Evolutionary conservation across 2,113 vertebrate species (phyloP), one percentile per base, ranked within the genome.

Genomic region (Centrocercus urophasianus): DNA sequence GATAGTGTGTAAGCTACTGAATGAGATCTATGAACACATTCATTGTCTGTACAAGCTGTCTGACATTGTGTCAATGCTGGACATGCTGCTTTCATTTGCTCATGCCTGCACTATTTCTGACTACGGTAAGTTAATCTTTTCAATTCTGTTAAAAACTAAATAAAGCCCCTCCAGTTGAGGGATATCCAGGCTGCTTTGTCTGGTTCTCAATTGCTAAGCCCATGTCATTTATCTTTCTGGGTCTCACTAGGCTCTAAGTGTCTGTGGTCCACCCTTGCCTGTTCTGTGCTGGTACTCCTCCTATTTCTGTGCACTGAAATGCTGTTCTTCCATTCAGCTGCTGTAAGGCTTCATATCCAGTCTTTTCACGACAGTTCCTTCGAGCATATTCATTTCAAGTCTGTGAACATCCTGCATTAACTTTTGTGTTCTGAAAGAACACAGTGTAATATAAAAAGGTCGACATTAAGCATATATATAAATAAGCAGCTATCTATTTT

Each of bases 11-110:
- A 98, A 98, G 81, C 98, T 99, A 48, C 98, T 99, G 30, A 97
- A 96, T 65, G 98, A 98, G 72, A 97, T 99, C 94, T 98, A 98
- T 45, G 98, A 98, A 69, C 98, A 99, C 83, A 98, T 99, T 63
- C 98, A 99, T 95, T 99, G 99, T 94, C 97, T 99, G 2, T 99
- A 99, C 95, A 99, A 99, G 96, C 98, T 99, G 27, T 98, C 99
- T 15, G 99, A 99, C 92, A 97, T 98, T 13, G 99, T 99, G 21
- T 99, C 99, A 20, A 99, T 99, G 99, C 97, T 99, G 97, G 99
- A 99, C 90, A 99, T 99, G 99, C 95, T 99, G 89, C 98, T 99
- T 54, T 99, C 99, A 1, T 98, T 99, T 94, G 99, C 99, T 80
- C 98, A 98, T 10, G 97, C 98, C 43, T 99, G 99, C 95, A 99